Conservation (phyloP, 2,113 vertebrate genomes). For the Saccopteryx leptura region DNA sequence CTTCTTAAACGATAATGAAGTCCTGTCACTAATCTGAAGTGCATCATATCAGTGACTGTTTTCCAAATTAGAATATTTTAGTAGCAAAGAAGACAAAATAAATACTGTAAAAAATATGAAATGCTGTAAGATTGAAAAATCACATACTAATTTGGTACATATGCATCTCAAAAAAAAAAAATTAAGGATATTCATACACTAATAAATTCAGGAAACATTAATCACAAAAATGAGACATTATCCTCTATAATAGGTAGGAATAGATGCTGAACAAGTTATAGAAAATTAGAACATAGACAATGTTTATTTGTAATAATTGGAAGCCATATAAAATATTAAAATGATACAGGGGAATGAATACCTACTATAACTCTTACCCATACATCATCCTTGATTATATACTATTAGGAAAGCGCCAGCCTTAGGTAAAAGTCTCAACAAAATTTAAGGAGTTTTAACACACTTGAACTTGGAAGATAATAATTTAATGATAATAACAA, state of each 20-base stretch:
- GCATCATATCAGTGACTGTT: not conserved
- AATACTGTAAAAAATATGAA: not conserved
- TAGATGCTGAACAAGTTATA: not conserved
- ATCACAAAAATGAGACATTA: not conserved
- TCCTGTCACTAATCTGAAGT: not conserved
- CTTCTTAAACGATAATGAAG: constrained; percentile 36
- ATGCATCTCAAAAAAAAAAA: constrained; percentile 17
- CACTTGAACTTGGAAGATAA: not conserved
- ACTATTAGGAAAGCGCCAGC: not conserved
- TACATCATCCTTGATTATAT: not conserved
- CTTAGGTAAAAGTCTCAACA: not conserved
- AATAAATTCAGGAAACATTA: not conserved
- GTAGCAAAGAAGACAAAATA: not conserved
- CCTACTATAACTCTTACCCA: not conserved
- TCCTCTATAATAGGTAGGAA: constrained; percentile 38
- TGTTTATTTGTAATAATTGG: not conserved
- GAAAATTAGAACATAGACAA: not conserved
- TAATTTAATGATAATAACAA: not conserved
- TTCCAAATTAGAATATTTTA: constrained; percentile 15
- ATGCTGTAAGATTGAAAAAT: not conserved
- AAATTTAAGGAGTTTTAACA: not conserved
- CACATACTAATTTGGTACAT: not conserved
- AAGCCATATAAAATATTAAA: constrained; percentile 18
- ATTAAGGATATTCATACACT: not conserved
- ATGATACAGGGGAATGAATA: constrained; percentile 8